These are phyloP conservation scores for Torymus auratus DNA, from an alignment of 2,888 invertebrate genomes.

Conservation along the genomic window DNA sequence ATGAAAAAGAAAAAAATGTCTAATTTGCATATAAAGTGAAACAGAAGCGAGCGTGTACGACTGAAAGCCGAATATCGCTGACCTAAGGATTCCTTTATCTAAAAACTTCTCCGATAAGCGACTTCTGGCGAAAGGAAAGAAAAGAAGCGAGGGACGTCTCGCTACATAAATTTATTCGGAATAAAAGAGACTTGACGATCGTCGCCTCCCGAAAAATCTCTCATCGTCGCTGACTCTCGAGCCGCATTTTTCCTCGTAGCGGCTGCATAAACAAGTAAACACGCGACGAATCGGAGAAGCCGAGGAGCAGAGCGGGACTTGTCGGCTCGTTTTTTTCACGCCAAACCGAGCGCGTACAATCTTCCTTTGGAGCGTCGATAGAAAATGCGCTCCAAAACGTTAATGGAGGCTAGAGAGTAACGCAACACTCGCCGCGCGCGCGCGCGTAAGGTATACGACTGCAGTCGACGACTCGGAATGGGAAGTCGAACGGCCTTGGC, in stretches of 20 bases:
- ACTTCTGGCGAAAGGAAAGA: too few relatives aligned
- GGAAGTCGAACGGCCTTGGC: slow-evolving; percentile 56
- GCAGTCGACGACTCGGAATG: slow-evolving; percentile 31
- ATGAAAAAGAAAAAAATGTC: neutral
- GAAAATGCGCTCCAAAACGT: slow-evolving; percentile 17
- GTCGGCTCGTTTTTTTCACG: slow-evolving; percentile 19
- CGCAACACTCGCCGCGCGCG: neutral
- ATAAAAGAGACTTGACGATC: too few relatives aligned
- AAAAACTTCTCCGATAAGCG: neutral
- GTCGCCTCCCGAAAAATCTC: neutral
- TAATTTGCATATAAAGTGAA: slow-evolving; percentile 13
- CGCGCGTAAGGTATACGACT: slow-evolving; percentile 14
- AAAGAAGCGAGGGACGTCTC: neutral
- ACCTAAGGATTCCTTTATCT: neutral
- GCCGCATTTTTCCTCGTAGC: slow-evolving; percentile 4
- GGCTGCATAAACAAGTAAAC: neutral
- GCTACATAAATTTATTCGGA: neutral
- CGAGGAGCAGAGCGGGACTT: too few relatives aligned
- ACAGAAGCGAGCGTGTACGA: neutral
- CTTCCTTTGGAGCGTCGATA: slow-evolving; percentile 5
- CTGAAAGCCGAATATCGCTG: neutral
- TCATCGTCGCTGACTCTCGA: neutral
- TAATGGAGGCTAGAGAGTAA: neutral
- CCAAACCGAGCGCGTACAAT: slow-evolving; percentile 25
- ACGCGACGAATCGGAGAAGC: neutral